phyloP scores from a whole-genome alignment of 2,797 vertebrate species.

The Ispidina lecontei region DNA sequence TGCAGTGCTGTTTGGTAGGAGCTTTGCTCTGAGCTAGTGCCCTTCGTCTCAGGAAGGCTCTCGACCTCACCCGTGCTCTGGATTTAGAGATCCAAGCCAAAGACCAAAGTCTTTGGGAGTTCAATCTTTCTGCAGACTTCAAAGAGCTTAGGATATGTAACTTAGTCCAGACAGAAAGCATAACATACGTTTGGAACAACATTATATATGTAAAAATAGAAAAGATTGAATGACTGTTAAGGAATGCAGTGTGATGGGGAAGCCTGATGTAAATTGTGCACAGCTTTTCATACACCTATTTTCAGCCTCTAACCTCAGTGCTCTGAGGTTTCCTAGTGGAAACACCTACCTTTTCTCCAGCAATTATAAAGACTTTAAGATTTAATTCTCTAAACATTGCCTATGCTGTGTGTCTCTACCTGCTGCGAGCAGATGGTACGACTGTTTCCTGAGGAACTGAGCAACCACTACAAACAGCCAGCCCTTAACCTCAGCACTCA shows the following conservation, averaged over 20 bases:
- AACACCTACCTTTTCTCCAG: not conserved
- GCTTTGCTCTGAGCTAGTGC: not conserved
- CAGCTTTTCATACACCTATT: not conserved
- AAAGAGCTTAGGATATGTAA: not conserved
- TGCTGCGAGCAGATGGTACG: conserved; percentile 1
- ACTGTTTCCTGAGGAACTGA: not conserved
- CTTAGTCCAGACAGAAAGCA: conserved; percentile 30
- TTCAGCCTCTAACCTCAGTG: not conserved
- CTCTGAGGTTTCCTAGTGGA: not conserved
- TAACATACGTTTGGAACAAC: not conserved
- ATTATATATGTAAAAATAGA: conserved; percentile 6
- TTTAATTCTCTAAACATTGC: not conserved
- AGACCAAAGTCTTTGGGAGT: conserved; percentile 14
- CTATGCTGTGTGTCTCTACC: not conserved
- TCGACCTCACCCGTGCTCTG: not conserved
- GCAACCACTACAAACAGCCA: conserved; percentile 14
- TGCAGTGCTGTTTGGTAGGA: not conserved
- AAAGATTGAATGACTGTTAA: not conserved
- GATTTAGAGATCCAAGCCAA: conserved; percentile 7
- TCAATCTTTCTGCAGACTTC: conserved; percentile 12
- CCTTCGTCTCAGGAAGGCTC: not conserved
- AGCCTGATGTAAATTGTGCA: not conserved
- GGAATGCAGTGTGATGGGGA: not conserved
- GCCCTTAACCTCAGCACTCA: not conserved
- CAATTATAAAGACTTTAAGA: not conserved